These are phyloP conservation scores for Limnephilus lunatus DNA, from an alignment of 2,888 invertebrate species.

Conservation along the genomic window DNA sequence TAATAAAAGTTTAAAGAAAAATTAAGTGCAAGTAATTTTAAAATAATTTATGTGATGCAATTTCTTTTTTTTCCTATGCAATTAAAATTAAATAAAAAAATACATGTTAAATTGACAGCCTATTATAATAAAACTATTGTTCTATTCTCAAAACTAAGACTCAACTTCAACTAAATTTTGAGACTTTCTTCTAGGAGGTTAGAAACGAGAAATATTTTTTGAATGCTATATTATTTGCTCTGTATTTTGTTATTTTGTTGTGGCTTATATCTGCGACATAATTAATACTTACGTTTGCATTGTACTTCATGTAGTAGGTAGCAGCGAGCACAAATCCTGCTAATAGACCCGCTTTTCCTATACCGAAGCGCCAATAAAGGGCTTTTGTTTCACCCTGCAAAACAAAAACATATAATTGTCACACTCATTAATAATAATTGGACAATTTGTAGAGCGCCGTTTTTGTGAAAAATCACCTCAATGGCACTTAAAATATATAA, in stretches of 20 bases:
- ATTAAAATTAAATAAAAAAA: too few species aligned
- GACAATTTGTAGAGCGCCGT: too few species aligned
- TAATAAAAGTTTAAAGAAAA: too few species aligned
- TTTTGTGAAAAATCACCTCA: too few species aligned
- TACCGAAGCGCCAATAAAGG: slow-evolving; percentile 74
- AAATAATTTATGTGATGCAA: too few species aligned
- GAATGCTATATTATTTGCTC: background rate
- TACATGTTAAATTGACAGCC: too few species aligned
- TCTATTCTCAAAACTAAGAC: too few species aligned
- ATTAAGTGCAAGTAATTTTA: too few species aligned
- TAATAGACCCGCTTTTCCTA: slow-evolving; percentile 80
- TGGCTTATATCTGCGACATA: background rate
- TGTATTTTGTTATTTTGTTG: background rate
- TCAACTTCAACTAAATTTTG: background rate
- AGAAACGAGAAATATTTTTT: background rate
- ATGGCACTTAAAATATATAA: too few species aligned
- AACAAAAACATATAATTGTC: background rate
- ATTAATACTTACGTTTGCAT: slow-evolving; percentile 81
- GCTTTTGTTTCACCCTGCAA: slow-evolving; percentile 72
- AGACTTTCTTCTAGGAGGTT: background rate
- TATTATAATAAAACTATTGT: too few species aligned
- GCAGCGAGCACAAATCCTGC: slow-evolving; percentile 74
- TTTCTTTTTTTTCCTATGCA: too few species aligned
- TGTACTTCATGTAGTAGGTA: slow-evolving; percentile 88
- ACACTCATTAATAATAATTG: too few species aligned